Evolutionary conservation across 2,888 invertebrate genomes (phyloP), one percentile per base, ranked within the genome.

Genomic region (Oxystoma pomonae): DNA sequence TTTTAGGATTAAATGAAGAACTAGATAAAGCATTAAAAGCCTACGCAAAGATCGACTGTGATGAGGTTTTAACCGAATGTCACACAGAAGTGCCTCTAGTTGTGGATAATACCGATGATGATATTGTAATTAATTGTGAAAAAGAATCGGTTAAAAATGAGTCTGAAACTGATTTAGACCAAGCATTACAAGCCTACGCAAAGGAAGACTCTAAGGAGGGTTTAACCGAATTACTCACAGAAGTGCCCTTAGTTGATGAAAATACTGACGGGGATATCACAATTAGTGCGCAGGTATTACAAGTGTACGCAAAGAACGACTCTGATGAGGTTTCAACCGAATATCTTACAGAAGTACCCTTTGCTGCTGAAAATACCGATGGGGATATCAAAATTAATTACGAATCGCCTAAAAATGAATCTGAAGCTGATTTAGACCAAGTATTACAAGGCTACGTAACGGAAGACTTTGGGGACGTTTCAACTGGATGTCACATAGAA

Each of bases 21-120:
- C 35, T 35, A 12, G 35, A 35, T 35, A 3, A 35, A 12, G 35
- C 35, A 3, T 12, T 35, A 3, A 35, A 35, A 35, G 35, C 35
- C 3, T 35, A 61, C 7, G 57, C 57, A 52, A 51, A 20, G 19
- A 20, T 21, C 20, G 61, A 61, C 56, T 16, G 7, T 21, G 53
- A 50, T 17, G 57, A 61, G 9, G 61, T 61, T 18, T 2, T 61
- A 22, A 51, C 22, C 16, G 61, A 61, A 19, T 35, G 61, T 5
- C 56, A 20, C 35, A 52, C 57, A n/a, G 61, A 57, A 20, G 61
- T 61, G 16, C 61, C 61, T 52, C 52, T 52, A 22, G 57, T 57
- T 18, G 35, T 35, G 20, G 57, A 57, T 50, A 5, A 20, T 56
- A 2, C 17, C 18, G 56, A 56, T 7, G 50, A 60, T 49, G 9